phyloP scores from a whole-genome alignment of 2,797 vertebrate genomes.

The Tolypeutes matacus region DNA sequence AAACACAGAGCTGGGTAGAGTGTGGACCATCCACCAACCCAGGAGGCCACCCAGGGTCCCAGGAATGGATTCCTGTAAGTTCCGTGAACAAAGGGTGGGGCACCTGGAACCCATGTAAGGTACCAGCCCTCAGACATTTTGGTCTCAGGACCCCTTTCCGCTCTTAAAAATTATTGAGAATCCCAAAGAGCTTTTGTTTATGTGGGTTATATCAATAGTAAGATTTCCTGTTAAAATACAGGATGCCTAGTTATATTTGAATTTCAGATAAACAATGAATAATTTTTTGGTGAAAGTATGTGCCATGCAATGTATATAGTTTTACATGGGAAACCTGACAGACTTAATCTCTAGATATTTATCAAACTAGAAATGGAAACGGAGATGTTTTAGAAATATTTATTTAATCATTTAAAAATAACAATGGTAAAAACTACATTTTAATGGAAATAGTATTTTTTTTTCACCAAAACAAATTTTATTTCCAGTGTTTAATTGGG shows the following conservation, averaged over 20 bases:
- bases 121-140: background rate
- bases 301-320: background rate
- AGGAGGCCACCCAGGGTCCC: background rate
- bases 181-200: background rate
- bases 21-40: background rate
- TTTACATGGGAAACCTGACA: background rate
- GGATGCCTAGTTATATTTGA: background rate
- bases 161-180: background rate
- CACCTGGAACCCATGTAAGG: background rate
- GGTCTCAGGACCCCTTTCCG: background rate
- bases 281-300: background rate
- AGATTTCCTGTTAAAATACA: background rate
- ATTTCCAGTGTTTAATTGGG: too few relatives aligned
- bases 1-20: background rate
- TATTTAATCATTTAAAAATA: background rate
- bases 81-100: background rate
- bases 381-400: background rate
- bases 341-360: background rate
- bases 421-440: background rate
- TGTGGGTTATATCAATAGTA: background rate
- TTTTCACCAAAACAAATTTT: too few relatives aligned
- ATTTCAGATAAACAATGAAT: background rate
- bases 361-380: background rate
- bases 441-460: background rate
- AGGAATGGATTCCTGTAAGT: background rate